Evolutionary conservation across 1,140 invertebrate species (phyloP).

Genomic region (Bombus vancouverensis): DNA sequence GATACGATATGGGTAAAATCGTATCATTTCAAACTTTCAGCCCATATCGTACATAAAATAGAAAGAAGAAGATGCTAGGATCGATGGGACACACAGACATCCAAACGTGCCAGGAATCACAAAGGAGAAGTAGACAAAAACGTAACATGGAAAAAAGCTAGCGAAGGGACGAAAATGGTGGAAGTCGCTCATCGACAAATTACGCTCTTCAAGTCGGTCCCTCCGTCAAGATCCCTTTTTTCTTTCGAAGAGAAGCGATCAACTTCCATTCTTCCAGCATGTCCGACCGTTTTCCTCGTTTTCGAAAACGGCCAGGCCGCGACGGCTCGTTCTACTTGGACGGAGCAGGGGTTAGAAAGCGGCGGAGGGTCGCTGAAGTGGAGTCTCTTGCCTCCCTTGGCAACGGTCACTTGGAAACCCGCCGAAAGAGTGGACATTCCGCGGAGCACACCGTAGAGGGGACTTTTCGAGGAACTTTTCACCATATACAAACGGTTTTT

Average conservation of each 20-base stretch:
- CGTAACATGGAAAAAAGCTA: not conserved
- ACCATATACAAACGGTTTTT: not conserved
- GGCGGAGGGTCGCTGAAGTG: constrained; percentile 45
- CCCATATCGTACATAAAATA: not conserved
- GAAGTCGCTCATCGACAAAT: constrained; percentile 30
- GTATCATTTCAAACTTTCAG: not conserved
- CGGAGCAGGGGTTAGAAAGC: constrained; percentile 20
- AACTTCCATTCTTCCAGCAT: constrained; percentile 24
- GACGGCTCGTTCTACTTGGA: constrained; percentile 23
- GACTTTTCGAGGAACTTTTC: constrained; percentile 8
- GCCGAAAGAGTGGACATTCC: constrained; percentile 48
- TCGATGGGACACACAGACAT: not conserved
- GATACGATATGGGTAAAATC: no score
- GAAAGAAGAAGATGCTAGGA: not conserved
- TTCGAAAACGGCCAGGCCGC: constrained; percentile 35
- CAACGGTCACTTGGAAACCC: constrained; percentile 62
- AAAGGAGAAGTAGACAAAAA: not conserved
- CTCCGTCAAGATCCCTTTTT: constrained; percentile 6
- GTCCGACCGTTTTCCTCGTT: constrained; percentile 29
- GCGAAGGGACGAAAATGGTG: not conserved
- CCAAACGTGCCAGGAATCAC: not conserved
- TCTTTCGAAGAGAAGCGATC: constrained; percentile 19
- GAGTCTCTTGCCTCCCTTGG: constrained; percentile 42
- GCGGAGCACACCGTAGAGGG: not conserved
- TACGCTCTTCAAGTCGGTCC: not conserved